Evolutionary conservation across 2,113 vertebrate genomes (phyloP), one percentile per base, ranked within the genome.

Genomic region (Conger conger): DNA sequence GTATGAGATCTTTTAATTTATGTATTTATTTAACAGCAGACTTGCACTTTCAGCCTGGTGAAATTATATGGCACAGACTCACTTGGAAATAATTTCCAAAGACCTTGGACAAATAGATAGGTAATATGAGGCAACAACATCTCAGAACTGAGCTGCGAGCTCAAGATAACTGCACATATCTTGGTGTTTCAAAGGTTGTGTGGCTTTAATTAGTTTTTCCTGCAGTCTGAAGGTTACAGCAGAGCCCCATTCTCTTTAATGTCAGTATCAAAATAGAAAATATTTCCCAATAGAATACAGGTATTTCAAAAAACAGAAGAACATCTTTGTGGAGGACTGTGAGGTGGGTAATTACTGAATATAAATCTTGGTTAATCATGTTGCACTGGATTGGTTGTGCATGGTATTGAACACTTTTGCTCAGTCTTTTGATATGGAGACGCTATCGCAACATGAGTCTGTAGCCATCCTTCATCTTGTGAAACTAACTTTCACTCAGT

Each of bases 211-310:
- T 85, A 68, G 78, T 68, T 82, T 78, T 79, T 30, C 76, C 60
- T 57, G 81, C 83, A 83, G 37, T 84, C 77, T 86, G 83, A 87
- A 86, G 85, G 85, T 89, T 86, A 83, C 38, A 85, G 79, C 37
- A 40, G 50, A 80, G 60, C n/a, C 68, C 63, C 53, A 33, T 17
- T 45, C 30, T 79, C 82, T 84, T 81, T 86, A 89, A 87, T 87
- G 88, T 86, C 86, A 86, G 63, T 78, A 54, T 85, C 81, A 63
- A 86, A 85, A 87, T 87, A 85, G 79, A 76, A 79, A 50, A 81
- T 85, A 76, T 68, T 73, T 23, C 60, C 33, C 33, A 53, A 27
- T 6, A 33, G 4, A n/a, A 81, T 38, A 33, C 77, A 85, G 23
- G 20, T 80, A 80, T 45, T 79, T 81, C 18, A 86, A 83, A 83